Evolutionary conservation across 1,140 invertebrate species (phyloP), one percentile per base, ranked within the genome.

Genomic region (Planococcus citri): DNA sequence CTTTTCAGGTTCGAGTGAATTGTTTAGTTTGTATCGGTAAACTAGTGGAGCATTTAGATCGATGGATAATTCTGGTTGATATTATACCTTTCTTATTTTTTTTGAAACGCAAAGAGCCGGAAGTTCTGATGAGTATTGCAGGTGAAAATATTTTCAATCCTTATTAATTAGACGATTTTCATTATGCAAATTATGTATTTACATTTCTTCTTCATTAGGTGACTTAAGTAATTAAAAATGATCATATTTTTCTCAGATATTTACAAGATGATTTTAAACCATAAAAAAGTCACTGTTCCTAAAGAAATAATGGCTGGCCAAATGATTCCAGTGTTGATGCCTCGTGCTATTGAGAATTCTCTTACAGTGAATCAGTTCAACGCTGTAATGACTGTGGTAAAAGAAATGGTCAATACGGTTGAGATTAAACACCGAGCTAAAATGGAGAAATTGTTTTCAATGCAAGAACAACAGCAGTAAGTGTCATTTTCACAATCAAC

Each of bases 51-150:
- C 86, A 91, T 79, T 82, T 99, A 72, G 95, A 98, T 79, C 94
- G 95, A 75, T 98, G 96, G 96, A 80, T 95, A 72, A 93, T 98
- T 0, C 77, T 97, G 64, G 96, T 98, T 79, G 93, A 98, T 78
- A 86, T 99, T 27, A 80, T 99, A 70, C 94, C 96, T 1, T 90
- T 98, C 70, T 77, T 98, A 41, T 89, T 90, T 14, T 88, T 95
- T n/a, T n/a, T n/a, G 75, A 83, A 94, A 77, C 91, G 92, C 3
- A 83, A 91, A 71, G 96, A 98, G 78, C 94, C 95, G 0, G 93
- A 94, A 27, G 91, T 98, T 38, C 80, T 98, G 14, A 98, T 98
- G 95, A 94, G 91, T 14, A 94, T 97, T 72, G 83, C 98, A 78
- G 94, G 92, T 92, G 81, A 74, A 73, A 14, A 37, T 37, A 37